Base-by-base conservation (phyloP, 1,140 invertebrate genomes). In the Trichogramma pretiosum region DNA sequence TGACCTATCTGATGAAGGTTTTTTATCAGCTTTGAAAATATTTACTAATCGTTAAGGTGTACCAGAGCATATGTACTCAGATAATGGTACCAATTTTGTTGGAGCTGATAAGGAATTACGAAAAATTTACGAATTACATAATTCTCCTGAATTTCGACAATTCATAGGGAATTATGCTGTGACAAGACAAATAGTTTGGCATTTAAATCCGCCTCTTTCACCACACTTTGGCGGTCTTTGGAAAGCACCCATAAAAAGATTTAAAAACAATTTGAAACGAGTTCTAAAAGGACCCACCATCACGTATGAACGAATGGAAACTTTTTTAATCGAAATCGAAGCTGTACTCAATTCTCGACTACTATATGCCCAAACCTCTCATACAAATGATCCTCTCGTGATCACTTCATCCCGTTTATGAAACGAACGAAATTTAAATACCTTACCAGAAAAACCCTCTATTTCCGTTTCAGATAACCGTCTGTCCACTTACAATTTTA, bases 61-160 rank as follows among this genome's bases (percentile, higher is more conserved):
- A 4, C 28, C 42, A 5, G 23, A n/a, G 10, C 5, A 21, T 10
- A 17, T 44, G 4, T 44, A 19, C 16, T 44, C 42, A 0, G 42
- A 44, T 34, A 44, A 44, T 14, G 32, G 14, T 33, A 34, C 30
- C 18, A 33, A 44, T 34, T 44, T 44, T 11, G 10, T 33, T 1
- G 42, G 42, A 13, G 42, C 42, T 13, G 34, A 44, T 4, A 44
- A 44, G 19, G 26, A 45, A 14, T 36, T 45, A 41, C 36, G 28
- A 3, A 48, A 56, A 32, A 8, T 53, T n/a, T 48, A 47, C 17
- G 16, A 19, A 16, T 5, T 48, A 1, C 28, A 54, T 3, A 47
- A 54, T 30, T 46, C 34, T 11, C 18, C 16, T 14, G 10, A 16
- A 2, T 30, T 49, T 24, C 42, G 48, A 37, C 10, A 48, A 14